These are phyloP conservation scores for Linnaemya vulpina DNA, from an alignment of 2,888 invertebrate species.

Conservation along the genomic window DNA sequence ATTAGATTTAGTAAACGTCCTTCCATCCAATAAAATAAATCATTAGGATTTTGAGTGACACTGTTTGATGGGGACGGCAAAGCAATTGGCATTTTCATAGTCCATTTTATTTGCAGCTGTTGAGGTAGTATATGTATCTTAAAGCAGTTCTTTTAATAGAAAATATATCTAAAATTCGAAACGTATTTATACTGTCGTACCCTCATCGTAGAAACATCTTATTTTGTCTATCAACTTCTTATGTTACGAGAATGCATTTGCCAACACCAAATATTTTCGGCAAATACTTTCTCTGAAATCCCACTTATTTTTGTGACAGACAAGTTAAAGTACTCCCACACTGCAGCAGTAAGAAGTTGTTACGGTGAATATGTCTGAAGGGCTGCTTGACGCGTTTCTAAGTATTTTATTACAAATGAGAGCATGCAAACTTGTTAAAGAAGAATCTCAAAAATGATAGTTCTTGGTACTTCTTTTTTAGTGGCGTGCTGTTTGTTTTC, in stretches of 20 bases:
- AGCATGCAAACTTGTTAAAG: neutral
- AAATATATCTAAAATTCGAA: conserved; percentile 22
- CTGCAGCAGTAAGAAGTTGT: neutral
- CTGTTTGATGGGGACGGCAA: neutral
- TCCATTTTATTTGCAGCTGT: neutral
- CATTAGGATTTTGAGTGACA: neutral
- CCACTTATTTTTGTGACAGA: neutral
- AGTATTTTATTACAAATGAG: neutral
- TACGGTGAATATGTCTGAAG: neutral
- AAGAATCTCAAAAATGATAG: too few relatives aligned
- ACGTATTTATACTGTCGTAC: conserved; percentile 42
- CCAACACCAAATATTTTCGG: neutral
- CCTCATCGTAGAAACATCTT: conserved; percentile 34
- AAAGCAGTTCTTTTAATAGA: neutral
- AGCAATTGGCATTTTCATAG: conserved; percentile 1
- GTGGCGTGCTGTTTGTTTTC: too few relatives aligned
- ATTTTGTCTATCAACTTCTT: neutral
- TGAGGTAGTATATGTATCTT: neutral
- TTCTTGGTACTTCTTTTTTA: too few relatives aligned
- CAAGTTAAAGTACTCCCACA: neutral
- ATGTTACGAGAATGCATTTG: neutral
- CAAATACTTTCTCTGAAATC: neutral
- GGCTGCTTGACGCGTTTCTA: neutral
- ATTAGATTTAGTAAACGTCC: conserved; percentile 18
- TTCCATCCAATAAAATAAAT: conserved; percentile 4